Conservation (phyloP, 2,797 vertebrate genomes). For the Malurus leucopterus region DNA sequence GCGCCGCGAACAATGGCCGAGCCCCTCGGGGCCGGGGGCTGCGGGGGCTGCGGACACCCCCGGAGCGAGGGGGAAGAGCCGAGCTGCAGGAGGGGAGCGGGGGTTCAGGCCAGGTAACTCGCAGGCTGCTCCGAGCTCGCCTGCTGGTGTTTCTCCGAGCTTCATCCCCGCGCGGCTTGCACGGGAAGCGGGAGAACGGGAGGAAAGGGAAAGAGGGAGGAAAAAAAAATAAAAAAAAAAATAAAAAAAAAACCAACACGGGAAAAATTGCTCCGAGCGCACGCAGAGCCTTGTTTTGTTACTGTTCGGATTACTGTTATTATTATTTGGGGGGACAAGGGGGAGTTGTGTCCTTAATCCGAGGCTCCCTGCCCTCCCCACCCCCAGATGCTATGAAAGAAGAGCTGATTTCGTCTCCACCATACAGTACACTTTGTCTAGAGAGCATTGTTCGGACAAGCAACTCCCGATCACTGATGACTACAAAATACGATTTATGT, state of each 20-base stretch:
- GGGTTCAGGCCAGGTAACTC: conserved; percentile 19
- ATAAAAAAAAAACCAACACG: rapidly evolving
- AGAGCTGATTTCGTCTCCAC: conserved; percentile 44
- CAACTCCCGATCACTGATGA: conserved; percentile 40
- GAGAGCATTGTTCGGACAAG: conserved; percentile 62
- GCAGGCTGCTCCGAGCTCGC: neutral
- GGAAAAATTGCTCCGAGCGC: neutral
- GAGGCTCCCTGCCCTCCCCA: neutral
- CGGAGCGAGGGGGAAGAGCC: rapidly evolving
- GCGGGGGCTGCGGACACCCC: neutral
- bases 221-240: no score
- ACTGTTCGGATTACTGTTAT: neutral
- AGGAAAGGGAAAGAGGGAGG: neutral
- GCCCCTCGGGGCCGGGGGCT: neutral
- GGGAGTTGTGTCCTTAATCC: conserved; percentile 27
- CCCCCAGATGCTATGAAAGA: neutral
- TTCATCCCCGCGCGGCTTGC: neutral
- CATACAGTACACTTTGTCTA: conserved; percentile 49
- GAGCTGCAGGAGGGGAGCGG: neutral
- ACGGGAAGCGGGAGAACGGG: neutral
- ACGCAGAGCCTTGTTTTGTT: conserved; percentile 28
- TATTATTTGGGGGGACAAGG: conserved; percentile 39
- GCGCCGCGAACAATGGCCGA: neutral
- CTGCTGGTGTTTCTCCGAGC: neutral
- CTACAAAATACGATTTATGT: conserved; percentile 49